Percentiles rank a stretch among this genome's conserved stretches.
Conservation (phyloP, 2,888 invertebrate genomes). For the Pheosia tremula region DNA sequence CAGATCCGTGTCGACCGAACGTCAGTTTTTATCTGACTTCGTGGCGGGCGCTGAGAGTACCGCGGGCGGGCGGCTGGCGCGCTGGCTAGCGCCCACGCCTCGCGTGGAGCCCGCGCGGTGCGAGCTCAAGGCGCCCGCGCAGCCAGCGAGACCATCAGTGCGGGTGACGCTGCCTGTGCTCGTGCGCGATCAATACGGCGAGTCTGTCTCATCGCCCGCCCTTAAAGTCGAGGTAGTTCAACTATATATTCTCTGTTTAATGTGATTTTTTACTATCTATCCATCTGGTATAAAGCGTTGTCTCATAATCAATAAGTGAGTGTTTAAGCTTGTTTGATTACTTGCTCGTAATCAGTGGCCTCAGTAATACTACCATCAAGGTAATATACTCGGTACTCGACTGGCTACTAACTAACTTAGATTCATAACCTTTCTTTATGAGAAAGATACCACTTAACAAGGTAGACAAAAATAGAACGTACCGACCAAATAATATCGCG, state of each 20-base stretch:
- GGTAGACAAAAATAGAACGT: too few species aligned
- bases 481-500: too few species aligned
- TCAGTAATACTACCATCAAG: too few species aligned
- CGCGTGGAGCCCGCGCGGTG: constrained; percentile 95
- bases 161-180: constrained; percentile 87
- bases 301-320: too few species aligned
- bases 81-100: constrained; percentile 97
- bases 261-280: not conserved
- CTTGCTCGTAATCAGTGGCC: too few species aligned
- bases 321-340: too few species aligned
- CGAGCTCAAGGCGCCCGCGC: constrained; percentile 90
- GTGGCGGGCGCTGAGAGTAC: constrained; percentile 93
- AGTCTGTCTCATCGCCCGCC: constrained; percentile 92
- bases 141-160: constrained; percentile 86
- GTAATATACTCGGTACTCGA: too few species aligned
- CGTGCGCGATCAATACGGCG: constrained; percentile 96
- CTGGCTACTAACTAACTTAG: too few species aligned
- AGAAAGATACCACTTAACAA: too few species aligned
- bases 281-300: not conserved
- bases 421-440: too few species aligned
- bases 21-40: constrained; percentile 96
- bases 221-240: constrained; percentile 88
- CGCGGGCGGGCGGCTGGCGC: constrained; percentile 96
- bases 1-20: constrained; percentile 94
- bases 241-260: not conserved